Percentiles rank a stretch among this genome's conserved stretches.
Conservation (phyloP, 2,113 vertebrate genomes). For the Boleophthalmus pectinirostris region DNA sequence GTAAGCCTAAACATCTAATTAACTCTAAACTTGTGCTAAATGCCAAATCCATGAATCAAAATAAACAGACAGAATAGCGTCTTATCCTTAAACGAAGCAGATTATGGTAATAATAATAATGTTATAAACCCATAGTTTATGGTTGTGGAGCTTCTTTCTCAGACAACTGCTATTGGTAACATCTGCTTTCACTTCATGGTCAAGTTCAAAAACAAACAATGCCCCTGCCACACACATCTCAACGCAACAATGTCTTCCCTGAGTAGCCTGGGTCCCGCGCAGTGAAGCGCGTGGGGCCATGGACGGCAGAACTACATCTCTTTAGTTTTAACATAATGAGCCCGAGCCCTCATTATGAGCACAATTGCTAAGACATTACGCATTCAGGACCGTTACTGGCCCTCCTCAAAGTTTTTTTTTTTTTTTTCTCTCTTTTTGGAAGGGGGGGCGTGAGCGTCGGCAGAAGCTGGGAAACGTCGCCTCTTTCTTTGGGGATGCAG, state of each 20-base stretch:
- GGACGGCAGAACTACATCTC: conserved; percentile 41
- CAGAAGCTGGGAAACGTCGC: conserved; percentile 84
- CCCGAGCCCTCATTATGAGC: conserved; percentile 65
- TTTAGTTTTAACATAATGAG: conserved; percentile 70
- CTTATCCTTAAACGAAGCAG: neutral
- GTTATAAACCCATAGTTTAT: neutral
- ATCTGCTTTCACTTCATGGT: conserved; percentile 27
- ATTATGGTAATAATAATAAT: neutral
- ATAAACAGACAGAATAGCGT: neutral
- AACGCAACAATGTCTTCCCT: conserved; percentile 31
- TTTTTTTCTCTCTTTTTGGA: conserved; percentile 17
- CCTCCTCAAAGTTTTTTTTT: conserved; percentile 49
- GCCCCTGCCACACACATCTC: conserved; percentile 49
- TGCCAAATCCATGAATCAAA: neutral
- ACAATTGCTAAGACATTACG: conserved; percentile 66
- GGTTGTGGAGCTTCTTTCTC: neutral
- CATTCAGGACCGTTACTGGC: conserved; percentile 72
- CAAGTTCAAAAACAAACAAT: conserved; percentile 69
- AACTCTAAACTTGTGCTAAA: neutral
- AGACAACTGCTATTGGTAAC: conserved; percentile 3
- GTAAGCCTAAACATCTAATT: neutral
- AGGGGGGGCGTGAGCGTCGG: conserved; percentile 62
- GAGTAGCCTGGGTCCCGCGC: neutral
- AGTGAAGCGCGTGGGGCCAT: conserved; percentile 21
- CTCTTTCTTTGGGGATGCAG: conserved; percentile 91